phyloP scores from a whole-genome alignment of 2,888 invertebrate genomes.

The Nasonia oneida region DNA sequence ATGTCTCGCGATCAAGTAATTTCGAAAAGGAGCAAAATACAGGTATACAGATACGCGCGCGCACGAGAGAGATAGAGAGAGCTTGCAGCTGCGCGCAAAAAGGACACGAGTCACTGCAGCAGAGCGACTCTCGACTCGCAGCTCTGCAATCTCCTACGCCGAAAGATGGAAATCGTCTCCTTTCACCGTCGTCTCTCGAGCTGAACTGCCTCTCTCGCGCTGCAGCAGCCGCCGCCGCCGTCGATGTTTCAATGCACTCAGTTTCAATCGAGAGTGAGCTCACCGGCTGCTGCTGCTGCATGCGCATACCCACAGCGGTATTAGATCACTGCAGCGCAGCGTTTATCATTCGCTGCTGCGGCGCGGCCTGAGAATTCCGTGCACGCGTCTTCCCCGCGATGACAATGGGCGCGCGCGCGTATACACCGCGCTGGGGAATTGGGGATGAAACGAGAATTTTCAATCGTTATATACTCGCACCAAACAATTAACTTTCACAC shows the following conservation, averaged over 20 bases:
- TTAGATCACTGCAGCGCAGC: slow-evolving; percentile 24
- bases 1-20: not conserved
- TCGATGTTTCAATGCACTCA: slow-evolving; percentile 11
- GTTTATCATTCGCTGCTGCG: not conserved
- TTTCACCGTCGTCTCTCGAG: slow-evolving; percentile 40
- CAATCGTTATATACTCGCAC: no score
- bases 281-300: slow-evolving; percentile 19
- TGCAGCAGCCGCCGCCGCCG: not conserved
- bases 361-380: not conserved
- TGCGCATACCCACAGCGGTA: not conserved
- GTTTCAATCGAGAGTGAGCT: slow-evolving; percentile 42
- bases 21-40: not conserved
- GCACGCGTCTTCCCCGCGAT: not conserved
- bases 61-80: not conserved
- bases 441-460: no score
- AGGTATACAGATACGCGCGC: not conserved
- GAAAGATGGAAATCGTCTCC: slow-evolving; percentile 51
- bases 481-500: not conserved
- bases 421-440: no score
- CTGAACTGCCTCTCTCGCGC: slow-evolving; percentile 9
- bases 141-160: not conserved
- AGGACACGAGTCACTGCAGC: not conserved
- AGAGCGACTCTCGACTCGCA: not conserved
- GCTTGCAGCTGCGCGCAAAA: not conserved
- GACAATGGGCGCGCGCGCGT: no score